Percentiles rank a stretch among this genome's conserved stretches.
Conservation (phyloP, 2,888 invertebrate species). For the Pollenia amentaria region DNA sequence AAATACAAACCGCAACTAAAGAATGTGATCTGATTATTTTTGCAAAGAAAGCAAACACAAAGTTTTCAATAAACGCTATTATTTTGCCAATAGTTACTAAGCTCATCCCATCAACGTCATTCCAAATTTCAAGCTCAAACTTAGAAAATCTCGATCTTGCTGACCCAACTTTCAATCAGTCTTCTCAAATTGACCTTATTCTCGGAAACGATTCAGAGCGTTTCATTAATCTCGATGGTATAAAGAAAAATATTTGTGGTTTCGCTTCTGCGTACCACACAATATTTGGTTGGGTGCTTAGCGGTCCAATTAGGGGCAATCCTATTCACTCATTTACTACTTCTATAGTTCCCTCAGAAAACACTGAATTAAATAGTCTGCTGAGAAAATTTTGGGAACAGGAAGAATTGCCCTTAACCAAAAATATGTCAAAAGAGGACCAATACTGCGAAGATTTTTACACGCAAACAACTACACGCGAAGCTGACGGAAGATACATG, state of each 20-base stretch:
- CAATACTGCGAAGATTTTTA: slow-evolving; percentile 42
- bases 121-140: background rate
- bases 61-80: background rate
- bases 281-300: slow-evolving; percentile 20
- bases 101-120: background rate
- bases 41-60: background rate
- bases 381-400: slow-evolving; percentile 48
- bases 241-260: slow-evolving; percentile 15
- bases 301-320: background rate
- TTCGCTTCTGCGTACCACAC: background rate
- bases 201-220: slow-evolving; percentile 11
- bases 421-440: background rate
- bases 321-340: background rate
- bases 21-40: too few relatives aligned
- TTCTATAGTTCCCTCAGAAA: background rate
- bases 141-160: slow-evolving; percentile 3
- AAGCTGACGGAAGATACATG: slow-evolving; percentile 11
- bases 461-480: background rate
- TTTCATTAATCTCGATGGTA: background rate
- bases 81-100: slow-evolving; percentile 25
- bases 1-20: too few relatives aligned
- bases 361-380: background rate
- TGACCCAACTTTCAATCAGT: slow-evolving; percentile 21
- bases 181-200: slow-evolving; percentile 14
- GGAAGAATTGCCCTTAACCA: slow-evolving; percentile 1